Evolutionary conservation across 2,113 vertebrate genomes (phyloP).

Genomic region (Erpornis zantholeuca): DNA sequence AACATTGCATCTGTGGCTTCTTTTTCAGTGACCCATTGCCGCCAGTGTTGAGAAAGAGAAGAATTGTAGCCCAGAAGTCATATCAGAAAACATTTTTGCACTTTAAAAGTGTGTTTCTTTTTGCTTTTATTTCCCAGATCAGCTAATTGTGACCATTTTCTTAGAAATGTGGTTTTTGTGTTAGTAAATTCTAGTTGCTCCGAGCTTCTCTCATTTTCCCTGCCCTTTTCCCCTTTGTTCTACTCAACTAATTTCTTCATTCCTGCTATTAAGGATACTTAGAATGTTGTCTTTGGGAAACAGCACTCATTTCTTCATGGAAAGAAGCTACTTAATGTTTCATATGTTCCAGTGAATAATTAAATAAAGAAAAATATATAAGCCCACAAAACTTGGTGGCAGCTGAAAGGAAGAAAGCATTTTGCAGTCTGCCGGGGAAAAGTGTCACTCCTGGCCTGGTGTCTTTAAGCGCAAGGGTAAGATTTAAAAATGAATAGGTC

Average conservation of each 20-base stretch:
- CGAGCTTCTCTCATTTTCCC: not conserved
- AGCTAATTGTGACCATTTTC: not conserved
- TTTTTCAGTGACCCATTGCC: not conserved
- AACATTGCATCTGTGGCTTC: not conserved
- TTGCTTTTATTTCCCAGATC: not conserved
- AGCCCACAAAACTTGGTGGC: not conserved
- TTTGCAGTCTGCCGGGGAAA: constrained; percentile 40
- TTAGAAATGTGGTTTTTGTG: not conserved
- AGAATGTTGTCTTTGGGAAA: constrained; percentile 38
- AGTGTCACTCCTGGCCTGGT: constrained; percentile 32
- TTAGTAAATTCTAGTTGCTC: not conserved
- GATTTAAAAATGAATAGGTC: constrained; percentile 25
- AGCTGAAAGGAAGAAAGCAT: constrained; percentile 41
- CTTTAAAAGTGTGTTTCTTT: not conserved
- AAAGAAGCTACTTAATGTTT: constrained; percentile 58
- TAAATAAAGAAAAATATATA: constrained; percentile 49
- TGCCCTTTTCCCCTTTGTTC: constrained; percentile 8
- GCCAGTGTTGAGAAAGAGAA: not conserved
- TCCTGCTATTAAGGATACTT: constrained; percentile 20
- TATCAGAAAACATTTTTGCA: not conserved
- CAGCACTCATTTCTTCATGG: constrained; percentile 18
- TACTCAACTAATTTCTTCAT: constrained; percentile 25
- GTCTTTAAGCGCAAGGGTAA: constrained; percentile 17
- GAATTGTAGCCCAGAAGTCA: not conserved
- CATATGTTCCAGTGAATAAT: constrained; percentile 58